Base-by-base conservation (phyloP, 2,797 vertebrate species). In the Rhynchonycteris naso region DNA sequence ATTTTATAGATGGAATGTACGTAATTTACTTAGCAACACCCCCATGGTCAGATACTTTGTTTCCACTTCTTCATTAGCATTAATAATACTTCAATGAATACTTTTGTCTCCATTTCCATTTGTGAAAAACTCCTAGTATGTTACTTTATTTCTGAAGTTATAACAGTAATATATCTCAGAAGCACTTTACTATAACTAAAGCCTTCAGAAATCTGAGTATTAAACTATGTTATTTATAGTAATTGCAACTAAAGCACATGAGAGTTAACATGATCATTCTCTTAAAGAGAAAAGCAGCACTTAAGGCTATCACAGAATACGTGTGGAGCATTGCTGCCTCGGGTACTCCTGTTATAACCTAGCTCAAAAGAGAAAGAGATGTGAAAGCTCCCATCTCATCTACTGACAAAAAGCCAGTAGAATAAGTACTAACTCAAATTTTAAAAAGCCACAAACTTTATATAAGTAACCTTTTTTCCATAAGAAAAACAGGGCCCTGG, bases 71-170 rank as follows among this genome's bases (percentile, higher is more conserved):
- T 91, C 66, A 63, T 78, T 74, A 89, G 69, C 63, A 63, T 91
- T 88, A 91, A 82, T 43, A 47, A 59, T 69, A 19, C 22, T 81
- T 30, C 50, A 90, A 12, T 80, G 43, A 72, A 43, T 68, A 61
- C 28, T 58, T 85, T 71, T 79, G 18, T 84, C 78, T 71, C 59
- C 18, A 58, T 87, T 89, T 83, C 21, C 72, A 87, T 61, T 63
- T 75, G 4, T 80, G 58, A 87, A 85, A 88, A 92, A 72, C 33
- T 63, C 72, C 66, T 33, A 87, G 2, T 7, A 16, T 65, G 5
- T 92, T 43, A 66, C 52, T 69, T 87, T 86, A 87, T 30, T 86
- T 93, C 91, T 91, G 33, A 92, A 79, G 50, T 58, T 93, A 9
- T 63, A 75, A 50, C 22, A 91, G 4, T 85, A 21, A 72, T 71